phyloP scores from a whole-genome alignment of 2,113 vertebrate species.

The Tricholaema leucomelas region DNA sequence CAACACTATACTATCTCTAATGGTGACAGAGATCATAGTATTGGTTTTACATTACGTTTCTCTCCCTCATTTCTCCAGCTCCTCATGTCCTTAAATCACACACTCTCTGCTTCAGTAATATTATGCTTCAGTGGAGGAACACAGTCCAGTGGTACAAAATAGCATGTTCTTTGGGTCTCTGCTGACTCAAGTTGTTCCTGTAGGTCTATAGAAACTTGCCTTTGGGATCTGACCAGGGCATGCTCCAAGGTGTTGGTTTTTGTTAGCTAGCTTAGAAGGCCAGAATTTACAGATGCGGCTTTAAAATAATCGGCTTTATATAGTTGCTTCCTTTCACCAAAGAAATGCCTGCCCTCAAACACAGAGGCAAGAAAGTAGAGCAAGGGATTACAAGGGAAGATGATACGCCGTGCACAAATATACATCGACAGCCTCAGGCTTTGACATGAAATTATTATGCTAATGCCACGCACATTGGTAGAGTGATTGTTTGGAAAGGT shows the following conservation, averaged over 20 bases:
- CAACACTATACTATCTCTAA: neutral
- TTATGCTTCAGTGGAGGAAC: neutral
- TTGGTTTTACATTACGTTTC: neutral
- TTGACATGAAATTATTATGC: neutral
- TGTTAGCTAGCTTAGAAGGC: neutral
- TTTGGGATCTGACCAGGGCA: neutral
- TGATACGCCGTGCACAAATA: neutral
- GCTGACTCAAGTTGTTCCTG: neutral
- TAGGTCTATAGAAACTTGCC: neutral
- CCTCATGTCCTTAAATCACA: neutral
- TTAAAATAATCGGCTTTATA: conserved; percentile 27
- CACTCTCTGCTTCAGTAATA: neutral
- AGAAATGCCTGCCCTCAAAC: neutral
- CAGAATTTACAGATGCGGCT: neutral
- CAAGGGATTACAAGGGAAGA: neutral
- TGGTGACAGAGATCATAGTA: neutral
- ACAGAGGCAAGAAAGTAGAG: neutral
- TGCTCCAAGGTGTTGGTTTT: neutral
- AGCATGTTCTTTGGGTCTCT: neutral
- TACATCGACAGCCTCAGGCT: neutral
- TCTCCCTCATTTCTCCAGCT: neutral
- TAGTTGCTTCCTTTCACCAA: neutral
- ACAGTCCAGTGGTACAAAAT: neutral
- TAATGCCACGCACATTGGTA: neutral
- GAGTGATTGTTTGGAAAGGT: neutral